Evolutionary conservation across 2,113 vertebrate genomes (phyloP).

Genomic region (Onychostoma macrolepis): DNA sequence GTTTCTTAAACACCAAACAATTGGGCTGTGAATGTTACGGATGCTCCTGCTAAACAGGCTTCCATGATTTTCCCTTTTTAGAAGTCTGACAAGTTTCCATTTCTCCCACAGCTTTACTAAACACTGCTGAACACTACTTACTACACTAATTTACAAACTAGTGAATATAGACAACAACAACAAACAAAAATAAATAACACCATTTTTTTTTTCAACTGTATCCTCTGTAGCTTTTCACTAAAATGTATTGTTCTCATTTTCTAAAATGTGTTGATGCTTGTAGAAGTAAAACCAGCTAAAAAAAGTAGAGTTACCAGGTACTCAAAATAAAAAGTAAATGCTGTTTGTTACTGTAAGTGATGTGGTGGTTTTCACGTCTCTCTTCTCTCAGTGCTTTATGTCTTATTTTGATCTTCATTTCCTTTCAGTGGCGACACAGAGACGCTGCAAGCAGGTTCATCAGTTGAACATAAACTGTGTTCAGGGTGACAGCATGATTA

Average conservation of each 20-base stretch:
- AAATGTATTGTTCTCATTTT: neutral
- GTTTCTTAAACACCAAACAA: too few species aligned
- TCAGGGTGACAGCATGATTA: neutral
- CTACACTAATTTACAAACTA: too few species aligned
- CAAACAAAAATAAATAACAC: too few species aligned
- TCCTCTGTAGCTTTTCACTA: too few species aligned
- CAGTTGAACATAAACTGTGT: neutral
- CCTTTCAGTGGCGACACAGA: neutral
- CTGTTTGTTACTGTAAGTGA: neutral
- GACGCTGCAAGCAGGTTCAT: neutral
- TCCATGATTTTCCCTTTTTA: too few species aligned
- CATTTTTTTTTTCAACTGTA: too few species aligned
- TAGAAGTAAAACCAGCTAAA: neutral
- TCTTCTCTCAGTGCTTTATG: neutral
- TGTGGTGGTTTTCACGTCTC: neutral
- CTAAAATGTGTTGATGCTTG: neutral
- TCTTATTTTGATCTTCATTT: neutral
- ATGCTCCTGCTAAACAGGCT: too few species aligned
- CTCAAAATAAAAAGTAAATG: neutral
- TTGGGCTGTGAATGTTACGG: too few species aligned
- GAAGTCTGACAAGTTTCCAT: too few species aligned
- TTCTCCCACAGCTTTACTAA: too few species aligned
- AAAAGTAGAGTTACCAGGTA: neutral
- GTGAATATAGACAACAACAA: too few species aligned
- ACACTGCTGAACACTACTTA: too few species aligned